Base-by-base conservation (phyloP, 1,140 invertebrate genomes). In the Drosophila quadrilineata region DNA sequence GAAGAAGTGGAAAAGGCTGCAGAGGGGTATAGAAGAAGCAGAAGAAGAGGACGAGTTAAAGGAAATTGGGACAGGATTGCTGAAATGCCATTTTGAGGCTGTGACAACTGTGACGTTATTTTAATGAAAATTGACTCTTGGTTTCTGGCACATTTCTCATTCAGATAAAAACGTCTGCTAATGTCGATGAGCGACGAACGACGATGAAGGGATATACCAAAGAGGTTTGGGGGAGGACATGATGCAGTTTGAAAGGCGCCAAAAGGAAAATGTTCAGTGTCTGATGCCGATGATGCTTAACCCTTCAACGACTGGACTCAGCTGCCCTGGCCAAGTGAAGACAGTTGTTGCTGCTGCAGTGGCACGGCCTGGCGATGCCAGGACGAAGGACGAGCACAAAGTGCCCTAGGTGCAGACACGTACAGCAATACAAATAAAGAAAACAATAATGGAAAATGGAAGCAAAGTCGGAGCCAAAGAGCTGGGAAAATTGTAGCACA, bases 371-470 rank as follows among this genome's bases (percentile, higher is more conserved):
- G n/a, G n/a, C n/a, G n/a, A n/a, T n/a, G n/a, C n/a, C n/a, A 2
- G 16, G 12, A 19, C 22, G 6, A 0, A 16, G 40, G 12, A 16
- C n/a, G 10, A 8, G 19, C 35, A 40, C 63, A 84, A 85, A 84
- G 76, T 77, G 79, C 77, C 79, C 45, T 46, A 85, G 77, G 77
- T 84, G 79, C 69, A 84, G 82, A 85, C 77, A 84, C 77, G 77
- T 85, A 84, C 69, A 62, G 76, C 67, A 85, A 84, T 84, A 84
- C 79, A 84, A 84, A 85, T 84, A 84, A 84, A 84, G 77, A 71
- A 85, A 84, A 84, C 77, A 84, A 84, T 84, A 84, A 84, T 77
- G 85, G 79, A 84, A 84, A 84, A 77, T 85, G 70, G 79, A 85
- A 66, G 53, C 49, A 65, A 66, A 73, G 79, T 49, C 64, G 38